A percentile compares a stretch with the other conserved stretches of the same genome.
Evolutionary conservation across 1,140 invertebrate genomes (phyloP).

Genomic region (Kradibia gibbosae): DNA sequence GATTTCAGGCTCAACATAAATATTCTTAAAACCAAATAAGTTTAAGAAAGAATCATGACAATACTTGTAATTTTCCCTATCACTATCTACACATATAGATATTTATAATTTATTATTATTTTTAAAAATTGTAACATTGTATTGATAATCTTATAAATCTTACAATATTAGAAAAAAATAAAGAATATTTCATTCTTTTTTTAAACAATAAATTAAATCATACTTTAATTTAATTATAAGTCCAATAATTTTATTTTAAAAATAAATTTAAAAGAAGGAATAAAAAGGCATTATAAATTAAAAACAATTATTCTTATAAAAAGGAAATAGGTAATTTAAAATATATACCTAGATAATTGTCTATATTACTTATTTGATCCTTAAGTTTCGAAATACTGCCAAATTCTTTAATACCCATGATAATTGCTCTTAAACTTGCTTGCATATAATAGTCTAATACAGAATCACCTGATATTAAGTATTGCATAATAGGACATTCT

Average conservation of each 20-base stretch:
- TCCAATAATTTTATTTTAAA: too few relatives aligned
- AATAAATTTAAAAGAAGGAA: too few relatives aligned
- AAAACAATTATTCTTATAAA: too few relatives aligned
- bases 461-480: not conserved
- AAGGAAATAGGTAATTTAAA: not conserved
- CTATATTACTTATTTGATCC: not conserved
- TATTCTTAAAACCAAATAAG: conserved; percentile 29
- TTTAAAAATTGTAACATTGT: too few relatives aligned
- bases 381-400: conserved; percentile 19
- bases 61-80: not conserved
- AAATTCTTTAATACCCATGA: conserved; percentile 32
- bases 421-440: conserved; percentile 18
- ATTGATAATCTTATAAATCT: too few relatives aligned
- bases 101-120: too few relatives aligned
- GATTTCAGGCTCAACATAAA: not conserved
- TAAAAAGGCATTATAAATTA: too few relatives aligned
- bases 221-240: too few relatives aligned
- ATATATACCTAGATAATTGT: not conserved
- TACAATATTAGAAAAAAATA: too few relatives aligned
- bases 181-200: too few relatives aligned
- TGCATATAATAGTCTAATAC: not conserved
- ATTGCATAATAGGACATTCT: conserved; percentile 22
- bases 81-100: too few relatives aligned
- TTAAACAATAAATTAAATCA: too few relatives aligned
- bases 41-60: conserved; percentile 9